phyloP scores from a whole-genome alignment of 2,797 vertebrate species.

The Orientallactaga sibirica region DNA sequence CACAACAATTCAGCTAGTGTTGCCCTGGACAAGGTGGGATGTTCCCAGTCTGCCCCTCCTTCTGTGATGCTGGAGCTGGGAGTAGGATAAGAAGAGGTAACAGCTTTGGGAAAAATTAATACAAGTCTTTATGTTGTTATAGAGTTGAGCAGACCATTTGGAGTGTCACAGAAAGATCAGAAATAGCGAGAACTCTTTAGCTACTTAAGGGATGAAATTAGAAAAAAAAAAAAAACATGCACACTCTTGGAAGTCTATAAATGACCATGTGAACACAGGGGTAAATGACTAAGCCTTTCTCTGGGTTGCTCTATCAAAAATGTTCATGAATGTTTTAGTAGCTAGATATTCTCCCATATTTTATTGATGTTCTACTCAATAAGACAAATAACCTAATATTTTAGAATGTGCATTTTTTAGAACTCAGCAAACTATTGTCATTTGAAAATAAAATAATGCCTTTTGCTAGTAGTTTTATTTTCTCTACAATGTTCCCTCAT shows the following conservation, averaged over 20 bases:
- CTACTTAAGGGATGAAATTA: background rate
- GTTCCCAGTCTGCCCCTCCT: background rate
- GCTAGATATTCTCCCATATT: background rate
- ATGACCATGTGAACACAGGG: background rate
- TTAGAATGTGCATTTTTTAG: background rate
- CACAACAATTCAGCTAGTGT: background rate
- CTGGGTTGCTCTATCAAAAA: background rate
- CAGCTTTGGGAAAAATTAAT: background rate
- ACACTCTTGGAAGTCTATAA: background rate
- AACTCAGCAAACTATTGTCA: background rate
- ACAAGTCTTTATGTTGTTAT: background rate
- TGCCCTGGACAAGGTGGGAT: background rate
- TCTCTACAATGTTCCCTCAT: background rate
- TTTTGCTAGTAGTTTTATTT: constrained; percentile 7
- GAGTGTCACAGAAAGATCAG: background rate
- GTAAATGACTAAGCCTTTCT: background rate
- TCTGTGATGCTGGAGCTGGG: background rate
- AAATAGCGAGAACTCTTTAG: background rate
- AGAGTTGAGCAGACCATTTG: background rate
- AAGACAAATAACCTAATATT: background rate
- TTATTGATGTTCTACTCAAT: background rate
- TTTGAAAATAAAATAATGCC: constrained; percentile 29
- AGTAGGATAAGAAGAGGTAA: background rate
- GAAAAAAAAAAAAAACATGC: background rate
- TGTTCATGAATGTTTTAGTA: constrained; percentile 7